Conservation (phyloP, 2,888 invertebrate species). For the Leptura quadrifasciata region DNA sequence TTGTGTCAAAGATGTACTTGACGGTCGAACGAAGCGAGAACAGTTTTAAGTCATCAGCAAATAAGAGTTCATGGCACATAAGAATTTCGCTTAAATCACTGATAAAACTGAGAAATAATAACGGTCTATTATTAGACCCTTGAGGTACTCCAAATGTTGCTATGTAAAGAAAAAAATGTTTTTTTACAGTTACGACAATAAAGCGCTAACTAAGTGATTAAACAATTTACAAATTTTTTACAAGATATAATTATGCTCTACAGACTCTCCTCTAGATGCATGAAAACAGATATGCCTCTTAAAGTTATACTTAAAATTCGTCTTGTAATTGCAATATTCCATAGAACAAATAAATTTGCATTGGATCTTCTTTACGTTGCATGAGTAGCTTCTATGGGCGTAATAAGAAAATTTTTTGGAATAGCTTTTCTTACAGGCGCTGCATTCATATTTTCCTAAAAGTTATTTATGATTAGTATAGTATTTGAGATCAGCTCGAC, state of each 20-base stretch:
- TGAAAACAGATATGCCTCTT: slow-evolving; percentile 18
- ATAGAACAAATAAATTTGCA: slow-evolving; percentile 13
- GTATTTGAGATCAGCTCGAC: too few relatives aligned
- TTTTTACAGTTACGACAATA: too few relatives aligned
- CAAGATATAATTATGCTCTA: background rate
- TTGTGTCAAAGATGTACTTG: too few relatives aligned
- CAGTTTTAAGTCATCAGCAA: too few relatives aligned
- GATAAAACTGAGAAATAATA: too few relatives aligned
- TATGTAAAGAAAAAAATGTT: too few relatives aligned
- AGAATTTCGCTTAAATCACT: too few relatives aligned
- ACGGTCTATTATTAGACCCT: too few relatives aligned
- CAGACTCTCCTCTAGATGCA: slow-evolving; percentile 8
- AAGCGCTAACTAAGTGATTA: background rate
- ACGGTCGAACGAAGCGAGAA: too few relatives aligned
- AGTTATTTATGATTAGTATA: background rate
- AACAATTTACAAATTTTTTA: background rate
- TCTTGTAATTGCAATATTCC: slow-evolving; percentile 13
- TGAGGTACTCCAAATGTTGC: too few relatives aligned
- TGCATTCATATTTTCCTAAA: slow-evolving; percentile 25
- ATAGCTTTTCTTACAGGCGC: slow-evolving; percentile 17
- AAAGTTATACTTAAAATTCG: slow-evolving; percentile 26
- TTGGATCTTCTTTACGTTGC: background rate
- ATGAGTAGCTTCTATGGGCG: slow-evolving; percentile 23
- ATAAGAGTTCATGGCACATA: too few relatives aligned
- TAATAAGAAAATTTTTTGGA: slow-evolving; percentile 29